Base-by-base conservation (phyloP, 2,113 vertebrate genomes). In the Amia ocellicauda region DNA sequence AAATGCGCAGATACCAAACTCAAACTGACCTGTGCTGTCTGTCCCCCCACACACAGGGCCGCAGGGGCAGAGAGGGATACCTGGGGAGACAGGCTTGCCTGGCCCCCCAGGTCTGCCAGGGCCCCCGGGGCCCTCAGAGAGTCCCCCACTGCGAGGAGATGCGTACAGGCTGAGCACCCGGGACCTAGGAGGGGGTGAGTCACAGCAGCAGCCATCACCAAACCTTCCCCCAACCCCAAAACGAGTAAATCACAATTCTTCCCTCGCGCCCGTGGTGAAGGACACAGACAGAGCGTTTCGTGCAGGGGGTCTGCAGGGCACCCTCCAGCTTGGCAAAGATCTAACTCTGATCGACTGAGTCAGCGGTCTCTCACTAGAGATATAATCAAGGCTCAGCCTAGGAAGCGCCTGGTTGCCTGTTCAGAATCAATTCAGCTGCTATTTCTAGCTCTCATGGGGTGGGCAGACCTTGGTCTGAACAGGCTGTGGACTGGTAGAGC, bases 31-130 rank as follows among this genome's bases (percentile, higher is more conserved):
- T 22, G 0, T 62, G 26, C 4, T 42, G 9, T 40, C 42, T n/a
- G n/a, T n/a, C n/a, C n/a, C n/a, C 40, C 9, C 23, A 17, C 51
- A 19, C 23, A 67, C 64, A 86, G 86, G 86, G 45, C 72, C 62
- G 60, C 68, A 79, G 85, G 94, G 94, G 3, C 83, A 91, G 14
- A 87, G 85, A 49, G 94, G 94, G 64, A 73, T 81, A 56, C 88
- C 88, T 41, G 94, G 94, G 77, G 89, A 90, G 74, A 84, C 61
- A 0, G 94, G 94, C 53, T 86, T 76, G 8, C 91, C 87, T 0
- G 93, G 94, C 0, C 88, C 85, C 7, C 91, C 91, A 0, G 94
- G 94, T 1, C 92, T 83, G 2, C 93, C 93, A 0, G 92, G 94
- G 20, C 88, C 86, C 72, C 16, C 89, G 69, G 3, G 82, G 77